phyloP scores from a whole-genome alignment of 2,888 invertebrate genomes.

The Galeopsomyia nigrocyanea region DNA sequence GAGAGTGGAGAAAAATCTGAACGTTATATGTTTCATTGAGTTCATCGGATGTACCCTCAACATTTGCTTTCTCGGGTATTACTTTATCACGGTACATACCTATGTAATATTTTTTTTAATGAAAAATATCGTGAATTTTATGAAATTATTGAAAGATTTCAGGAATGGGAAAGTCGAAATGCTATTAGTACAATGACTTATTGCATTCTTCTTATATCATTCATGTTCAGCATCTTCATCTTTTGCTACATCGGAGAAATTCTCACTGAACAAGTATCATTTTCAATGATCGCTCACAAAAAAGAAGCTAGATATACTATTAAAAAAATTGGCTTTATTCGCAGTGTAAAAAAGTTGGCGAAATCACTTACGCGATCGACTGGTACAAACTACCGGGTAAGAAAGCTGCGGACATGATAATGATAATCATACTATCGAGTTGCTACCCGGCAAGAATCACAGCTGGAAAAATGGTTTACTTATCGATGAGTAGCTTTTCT shows the following conservation, averaged over 20 bases:
- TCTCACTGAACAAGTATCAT: constrained; percentile 57
- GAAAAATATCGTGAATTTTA: no score
- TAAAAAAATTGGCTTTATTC: constrained; percentile 5
- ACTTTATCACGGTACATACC: constrained; percentile 59
- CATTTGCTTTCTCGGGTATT: constrained; percentile 63
- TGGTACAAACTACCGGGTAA: constrained; percentile 57
- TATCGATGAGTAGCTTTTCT: constrained; percentile 57
- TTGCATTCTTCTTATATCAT: constrained; percentile 56
- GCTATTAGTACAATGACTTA: constrained; percentile 57
- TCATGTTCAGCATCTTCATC: constrained; percentile 61
- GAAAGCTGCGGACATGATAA: constrained; percentile 52
- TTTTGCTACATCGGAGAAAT: constrained; percentile 62
- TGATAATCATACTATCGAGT: constrained; percentile 55
- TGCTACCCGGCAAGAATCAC: constrained; percentile 55
- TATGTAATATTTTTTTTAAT: no score
- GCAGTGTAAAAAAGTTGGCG: constrained; percentile 51
- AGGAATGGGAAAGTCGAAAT: constrained; percentile 60
- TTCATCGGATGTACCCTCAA: constrained; percentile 62
- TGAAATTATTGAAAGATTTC: constrained; percentile 34
- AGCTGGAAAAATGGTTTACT: constrained; percentile 58
- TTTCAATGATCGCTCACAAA: constrained; percentile 13
- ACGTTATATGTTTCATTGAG: constrained; percentile 60
- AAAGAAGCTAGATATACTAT: not conserved
- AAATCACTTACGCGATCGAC: constrained; percentile 56
- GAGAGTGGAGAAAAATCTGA: constrained; percentile 56